Conservation (phyloP, 2,113 vertebrate genomes). For the Seriola aureovittata region DNA sequence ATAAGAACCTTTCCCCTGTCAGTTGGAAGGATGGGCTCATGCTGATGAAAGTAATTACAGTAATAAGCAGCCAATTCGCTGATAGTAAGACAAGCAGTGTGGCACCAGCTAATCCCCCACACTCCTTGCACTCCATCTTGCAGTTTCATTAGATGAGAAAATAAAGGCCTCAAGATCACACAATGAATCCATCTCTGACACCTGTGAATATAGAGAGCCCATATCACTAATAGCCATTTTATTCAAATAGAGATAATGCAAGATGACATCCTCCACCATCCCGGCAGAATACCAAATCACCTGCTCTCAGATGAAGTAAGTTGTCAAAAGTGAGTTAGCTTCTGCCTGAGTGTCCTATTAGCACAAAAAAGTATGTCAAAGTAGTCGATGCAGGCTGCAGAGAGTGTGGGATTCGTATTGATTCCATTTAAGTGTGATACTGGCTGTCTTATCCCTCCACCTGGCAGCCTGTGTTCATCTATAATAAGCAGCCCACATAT, state of each 20-base stretch:
- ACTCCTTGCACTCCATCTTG: conserved; percentile 36
- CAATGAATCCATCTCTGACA: conserved; percentile 58
- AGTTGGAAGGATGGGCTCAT: conserved; percentile 55
- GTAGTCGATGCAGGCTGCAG: conserved; percentile 40
- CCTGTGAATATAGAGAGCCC: conserved; percentile 48
- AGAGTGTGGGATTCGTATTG: conserved; percentile 54
- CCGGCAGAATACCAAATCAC: conserved; percentile 57
- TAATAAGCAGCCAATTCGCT: conserved; percentile 70
- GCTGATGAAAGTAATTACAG: conserved; percentile 70
- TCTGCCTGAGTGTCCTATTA: conserved; percentile 24
- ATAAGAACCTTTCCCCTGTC: conserved; percentile 65
- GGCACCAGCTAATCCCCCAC: conserved; percentile 38
- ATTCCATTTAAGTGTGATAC: conserved; percentile 66
- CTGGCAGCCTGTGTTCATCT: conserved; percentile 24
- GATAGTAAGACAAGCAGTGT: conserved; percentile 53
- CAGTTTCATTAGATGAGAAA: conserved; percentile 67
- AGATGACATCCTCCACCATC: conserved; percentile 45
- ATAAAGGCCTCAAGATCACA: conserved; percentile 66
- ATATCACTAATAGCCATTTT: conserved; percentile 60
- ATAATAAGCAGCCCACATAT: conserved; percentile 27
- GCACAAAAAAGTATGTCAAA: conserved; percentile 22
- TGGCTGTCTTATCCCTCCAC: conserved; percentile 32
- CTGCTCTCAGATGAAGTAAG: conserved; percentile 46
- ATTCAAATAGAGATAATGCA: conserved; percentile 62
- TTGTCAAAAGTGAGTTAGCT: conserved; percentile 41